A percentile compares a stretch with the other conserved stretches of the same genome.
Evolutionary conservation across 2,113 vertebrate genomes (phyloP).

Genomic region (Sclerurus mexicanus): DNA sequence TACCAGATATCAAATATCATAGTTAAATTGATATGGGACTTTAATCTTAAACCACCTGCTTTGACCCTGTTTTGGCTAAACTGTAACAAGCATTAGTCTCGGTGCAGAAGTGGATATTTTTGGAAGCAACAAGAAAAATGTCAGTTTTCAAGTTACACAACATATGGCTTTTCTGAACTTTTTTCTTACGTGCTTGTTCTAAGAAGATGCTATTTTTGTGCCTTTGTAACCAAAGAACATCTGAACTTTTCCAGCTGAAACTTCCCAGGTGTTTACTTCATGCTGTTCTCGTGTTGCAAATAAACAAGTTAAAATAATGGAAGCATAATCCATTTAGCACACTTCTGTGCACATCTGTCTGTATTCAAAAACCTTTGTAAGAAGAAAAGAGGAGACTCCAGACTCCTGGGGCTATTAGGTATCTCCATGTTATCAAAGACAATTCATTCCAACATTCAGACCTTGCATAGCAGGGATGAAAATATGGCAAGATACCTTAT

Average conservation of each 20-base stretch:
- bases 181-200: neutral
- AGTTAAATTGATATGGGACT: constrained; percentile 14
- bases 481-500: rapidly evolving
- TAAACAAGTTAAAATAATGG: constrained; percentile 23
- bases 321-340: constrained; percentile 9
- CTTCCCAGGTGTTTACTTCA: constrained; percentile 34
- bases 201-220: neutral
- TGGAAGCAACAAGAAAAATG: neutral
- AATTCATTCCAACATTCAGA: neutral
- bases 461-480: neutral
- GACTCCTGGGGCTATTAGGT: neutral
- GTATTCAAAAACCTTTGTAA: neutral
- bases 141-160: neutral
- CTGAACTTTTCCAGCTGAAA: neutral
- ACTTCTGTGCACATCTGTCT: neutral
- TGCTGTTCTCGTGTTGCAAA: neutral
- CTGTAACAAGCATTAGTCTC: constrained; percentile 1
- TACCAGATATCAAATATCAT: constrained; percentile 28
- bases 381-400: neutral
- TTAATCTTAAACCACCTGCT: constrained; percentile 35
- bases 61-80: constrained; percentile 9
- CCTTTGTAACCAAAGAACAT: neutral
- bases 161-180: neutral
- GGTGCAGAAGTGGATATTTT: constrained; percentile 14
- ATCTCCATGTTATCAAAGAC: neutral